These are phyloP conservation scores for honey bee (Apis mellifera) DNA, from an alignment of 1,140 invertebrate species.

Conservation along the genomic window Amel_HAv3.1 CM009933.2:5945501-5946000, in stretches of 20 bases:
- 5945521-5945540: neutral
- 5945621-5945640: neutral
- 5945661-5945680: neutral
- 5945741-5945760: neutral
- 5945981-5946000: neutral
- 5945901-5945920: neutral
- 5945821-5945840: neutral
- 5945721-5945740: neutral
- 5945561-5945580: neutral
- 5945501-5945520: too few species aligned
- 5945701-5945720: neutral
- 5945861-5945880: neutral
- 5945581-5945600: neutral
- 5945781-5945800: neutral
- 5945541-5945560: neutral
- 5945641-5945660: neutral
- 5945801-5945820: neutral
- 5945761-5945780: neutral
- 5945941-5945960: slow-evolving; percentile 10
- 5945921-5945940: slow-evolving; percentile 27
- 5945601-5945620: neutral
- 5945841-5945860: neutral
- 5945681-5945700: neutral
- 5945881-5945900: slow-evolving; percentile 1
- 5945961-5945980: neutral